A percentile compares a stretch with the other conserved stretches of the same genome.
Conservation (phyloP, 2,888 invertebrate species). For the Malthinus seriepunctatus region DNA sequence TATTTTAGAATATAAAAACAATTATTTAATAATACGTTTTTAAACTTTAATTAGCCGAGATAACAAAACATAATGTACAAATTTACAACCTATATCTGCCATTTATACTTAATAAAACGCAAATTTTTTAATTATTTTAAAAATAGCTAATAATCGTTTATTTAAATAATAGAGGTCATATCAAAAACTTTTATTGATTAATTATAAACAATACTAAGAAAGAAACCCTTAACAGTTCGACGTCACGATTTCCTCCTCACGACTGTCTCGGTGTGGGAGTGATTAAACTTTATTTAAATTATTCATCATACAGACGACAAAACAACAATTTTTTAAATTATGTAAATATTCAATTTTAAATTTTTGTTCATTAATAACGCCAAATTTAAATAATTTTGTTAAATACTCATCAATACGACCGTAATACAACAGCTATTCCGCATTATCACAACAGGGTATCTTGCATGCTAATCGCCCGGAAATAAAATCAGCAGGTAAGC, state of each 20-base stretch:
- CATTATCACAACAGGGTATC: too few relatives aligned
- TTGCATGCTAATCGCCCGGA: too few relatives aligned
- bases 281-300: constrained; percentile 46
- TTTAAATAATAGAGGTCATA: too few relatives aligned
- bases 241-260: constrained; percentile 40
- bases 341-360: too few relatives aligned
- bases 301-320: constrained; percentile 41
- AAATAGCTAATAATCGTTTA: background rate
- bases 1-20: constrained; percentile 22
- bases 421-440: too few relatives aligned
- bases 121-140: background rate
- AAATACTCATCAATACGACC: too few relatives aligned
- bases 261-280: constrained; percentile 43
- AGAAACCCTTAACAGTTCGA: constrained; percentile 13
- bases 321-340: constrained; percentile 13
- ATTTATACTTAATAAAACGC: background rate
- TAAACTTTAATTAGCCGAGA: constrained; percentile 18
- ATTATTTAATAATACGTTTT: constrained; percentile 24
- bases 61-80: background rate
- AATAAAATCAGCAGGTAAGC: too few relatives aligned
- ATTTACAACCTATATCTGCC: background rate
- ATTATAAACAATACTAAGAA: background rate
- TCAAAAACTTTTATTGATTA: too few relatives aligned
- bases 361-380: too few relatives aligned
- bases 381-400: too few relatives aligned